Base-by-base conservation (phyloP, 2,888 invertebrate genomes). In the Notocelia uddmanniana region DNA sequence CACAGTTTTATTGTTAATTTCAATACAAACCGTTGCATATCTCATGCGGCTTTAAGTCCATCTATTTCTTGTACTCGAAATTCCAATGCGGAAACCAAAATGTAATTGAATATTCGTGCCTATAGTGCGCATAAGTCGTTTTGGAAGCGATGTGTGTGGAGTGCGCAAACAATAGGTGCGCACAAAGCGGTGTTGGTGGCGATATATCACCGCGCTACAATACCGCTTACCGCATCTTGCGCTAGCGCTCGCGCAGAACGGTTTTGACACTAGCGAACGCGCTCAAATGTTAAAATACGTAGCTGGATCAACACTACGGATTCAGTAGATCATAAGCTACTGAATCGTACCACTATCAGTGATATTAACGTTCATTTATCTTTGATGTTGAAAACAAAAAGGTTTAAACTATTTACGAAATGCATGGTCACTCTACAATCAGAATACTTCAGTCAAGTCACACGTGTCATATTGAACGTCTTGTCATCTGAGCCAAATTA, bases 171-270 rank as follows among this genome's bases (percentile, higher is more conserved):
- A 68, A 68, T 68, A 31, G 54, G 15, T 45, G n/a, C 18, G 50
- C 55, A 70, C 37, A 70, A 50, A 50, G 64, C 64, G 37, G 58
- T 52, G 70, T 70, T 66, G 58, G 57, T 21, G 41, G 70, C 50
- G 57, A 64, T 70, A 70, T 18, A 64, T 70, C 64, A 57, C 41
- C 23, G 58, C 58, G 58, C 58, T 34, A 63, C 69, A 70, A 69
- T 63, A 31, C 73, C 79, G 79, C 89, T 62, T 63, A 31, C 73
- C 79, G 79, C 89, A 88, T 86, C 90, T 88, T 89, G 91, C 90
- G 89, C 88, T 8, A 1, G 60, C 60, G 60, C 9, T 80, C 82
- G 88, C 88, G 87, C 86, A 84, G 0, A 69, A 5, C 0, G 0
- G 45, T 77, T 69, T 90, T 88, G 90, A 85, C 87, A 88, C 84